Evolutionary conservation across 2,113 vertebrate species (phyloP).

Genomic region (Dipodomys merriami): DNA sequence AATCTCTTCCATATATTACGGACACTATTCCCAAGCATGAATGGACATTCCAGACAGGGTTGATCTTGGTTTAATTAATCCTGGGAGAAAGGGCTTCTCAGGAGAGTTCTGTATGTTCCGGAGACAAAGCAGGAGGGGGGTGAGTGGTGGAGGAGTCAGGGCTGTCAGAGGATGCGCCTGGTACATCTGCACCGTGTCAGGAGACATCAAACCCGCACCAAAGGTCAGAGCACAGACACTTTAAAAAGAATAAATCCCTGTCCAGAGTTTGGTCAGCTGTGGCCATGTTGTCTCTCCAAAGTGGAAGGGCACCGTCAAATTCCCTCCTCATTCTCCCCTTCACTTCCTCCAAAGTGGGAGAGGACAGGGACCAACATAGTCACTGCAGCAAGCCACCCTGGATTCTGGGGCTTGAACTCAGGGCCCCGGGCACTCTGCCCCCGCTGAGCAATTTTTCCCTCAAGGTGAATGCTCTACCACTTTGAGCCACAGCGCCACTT

Average conservation of each 20-base stretch:
- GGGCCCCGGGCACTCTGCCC: no score
- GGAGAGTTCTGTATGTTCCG: background rate
- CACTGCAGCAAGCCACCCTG: no score
- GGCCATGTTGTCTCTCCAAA: background rate
- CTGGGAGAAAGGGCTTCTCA: conserved; percentile 47
- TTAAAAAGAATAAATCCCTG: no score
- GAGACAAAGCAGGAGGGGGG: background rate
- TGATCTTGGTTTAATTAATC: conserved; percentile 71
- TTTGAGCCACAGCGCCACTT: no score
- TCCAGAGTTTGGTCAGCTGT: background rate
- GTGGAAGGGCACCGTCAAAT: background rate
- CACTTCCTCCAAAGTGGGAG: background rate
- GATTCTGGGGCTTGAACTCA: no score
- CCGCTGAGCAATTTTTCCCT: no score
- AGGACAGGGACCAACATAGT: no score
- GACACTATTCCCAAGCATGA: conserved; percentile 72
- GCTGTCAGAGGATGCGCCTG: background rate
- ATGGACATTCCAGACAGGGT: conserved; percentile 52
- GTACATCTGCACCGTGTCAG: background rate
- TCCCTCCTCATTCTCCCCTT: background rate
- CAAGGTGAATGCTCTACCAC: no score
- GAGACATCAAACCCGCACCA: background rate
- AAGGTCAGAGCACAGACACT: background rate
- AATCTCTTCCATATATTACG: conserved; percentile 74
- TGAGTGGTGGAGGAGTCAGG: background rate